Evolutionary conservation across 2,113 vertebrate species (phyloP).

Genomic region (Shinisaurus crocodilurus): DNA sequence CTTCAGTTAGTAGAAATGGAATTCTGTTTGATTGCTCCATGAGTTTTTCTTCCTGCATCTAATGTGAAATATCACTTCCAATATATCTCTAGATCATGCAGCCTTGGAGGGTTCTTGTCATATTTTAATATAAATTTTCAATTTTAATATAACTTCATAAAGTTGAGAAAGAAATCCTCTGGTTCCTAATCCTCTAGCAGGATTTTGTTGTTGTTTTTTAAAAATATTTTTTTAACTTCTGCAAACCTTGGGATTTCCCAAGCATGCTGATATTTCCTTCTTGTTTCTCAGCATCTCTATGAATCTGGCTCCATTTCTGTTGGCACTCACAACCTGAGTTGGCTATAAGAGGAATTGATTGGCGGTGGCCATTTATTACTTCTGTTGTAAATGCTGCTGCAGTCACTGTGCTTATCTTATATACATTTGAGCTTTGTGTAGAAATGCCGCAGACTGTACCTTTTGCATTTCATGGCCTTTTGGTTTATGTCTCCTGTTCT

Average conservation of each 20-base stretch:
- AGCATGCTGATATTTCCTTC: too few species aligned
- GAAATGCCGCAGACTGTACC: not conserved
- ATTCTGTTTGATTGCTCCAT: not conserved
- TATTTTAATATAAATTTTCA: too few species aligned
- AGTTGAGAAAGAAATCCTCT: not conserved
- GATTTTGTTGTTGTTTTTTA: not conserved
- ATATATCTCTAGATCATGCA: not conserved
- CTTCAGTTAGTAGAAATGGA: not conserved
- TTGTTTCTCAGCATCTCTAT: too few species aligned
- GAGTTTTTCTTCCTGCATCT: not conserved
- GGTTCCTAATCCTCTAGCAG: not conserved
- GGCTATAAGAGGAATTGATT: too few species aligned
- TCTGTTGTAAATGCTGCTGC: not conserved
- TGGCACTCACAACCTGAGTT: too few species aligned
- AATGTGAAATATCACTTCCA: not conserved
- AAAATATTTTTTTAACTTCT: not conserved
- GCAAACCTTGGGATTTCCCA: not conserved
- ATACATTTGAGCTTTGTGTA: not conserved
- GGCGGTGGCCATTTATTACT: not conserved
- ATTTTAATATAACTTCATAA: not conserved
- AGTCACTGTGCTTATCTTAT: not conserved
- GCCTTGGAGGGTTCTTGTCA: not conserved
- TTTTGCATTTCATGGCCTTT: not conserved
- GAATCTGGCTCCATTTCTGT: too few species aligned
- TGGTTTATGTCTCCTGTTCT: not conserved